These are phyloP conservation scores for Pungitius pungitius DNA, from an alignment of 2,113 vertebrate genomes.

Conservation along the genomic window DNA sequence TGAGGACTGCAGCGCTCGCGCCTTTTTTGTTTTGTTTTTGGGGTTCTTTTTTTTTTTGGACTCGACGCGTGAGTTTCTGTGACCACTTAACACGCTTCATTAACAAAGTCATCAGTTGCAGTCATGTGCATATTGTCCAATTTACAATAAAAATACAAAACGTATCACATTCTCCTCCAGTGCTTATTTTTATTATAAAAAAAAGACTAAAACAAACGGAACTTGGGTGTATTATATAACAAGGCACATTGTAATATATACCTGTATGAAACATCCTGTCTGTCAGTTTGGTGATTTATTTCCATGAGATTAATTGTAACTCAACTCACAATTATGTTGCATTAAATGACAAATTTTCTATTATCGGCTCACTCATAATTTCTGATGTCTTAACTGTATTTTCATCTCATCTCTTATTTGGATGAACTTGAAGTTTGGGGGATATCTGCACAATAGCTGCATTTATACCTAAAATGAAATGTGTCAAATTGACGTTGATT, in stretches of 20 bases:
- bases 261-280: conserved; percentile 90
- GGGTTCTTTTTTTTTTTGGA: conserved; percentile 17
- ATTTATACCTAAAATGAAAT: neutral
- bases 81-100: conserved; percentile 67
- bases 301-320: conserved; percentile 91
- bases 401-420: no score
- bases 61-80: conserved; percentile 46
- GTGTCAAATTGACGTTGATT: neutral
- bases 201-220: conserved; percentile 68
- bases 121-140: conserved; percentile 79
- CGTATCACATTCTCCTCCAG: conserved; percentile 72
- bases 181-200: conserved; percentile 87
- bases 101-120: conserved; percentile 69
- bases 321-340: conserved; percentile 88
- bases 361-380: conserved; percentile 77
- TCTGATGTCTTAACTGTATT: conserved; percentile 13
- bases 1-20: conserved; percentile 45
- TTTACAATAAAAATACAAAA: conserved; percentile 78
- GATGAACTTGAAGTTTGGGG: no score
- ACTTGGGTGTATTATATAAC: conserved; percentile 93
- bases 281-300: conserved; percentile 87
- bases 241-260: conserved; percentile 95
- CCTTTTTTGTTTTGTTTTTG: conserved; percentile 20
- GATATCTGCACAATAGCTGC: neutral
- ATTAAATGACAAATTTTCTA: conserved; percentile 94